phyloP scores from a whole-genome alignment of 2,797 vertebrate species.

The Gouania willdenowi region DNA sequence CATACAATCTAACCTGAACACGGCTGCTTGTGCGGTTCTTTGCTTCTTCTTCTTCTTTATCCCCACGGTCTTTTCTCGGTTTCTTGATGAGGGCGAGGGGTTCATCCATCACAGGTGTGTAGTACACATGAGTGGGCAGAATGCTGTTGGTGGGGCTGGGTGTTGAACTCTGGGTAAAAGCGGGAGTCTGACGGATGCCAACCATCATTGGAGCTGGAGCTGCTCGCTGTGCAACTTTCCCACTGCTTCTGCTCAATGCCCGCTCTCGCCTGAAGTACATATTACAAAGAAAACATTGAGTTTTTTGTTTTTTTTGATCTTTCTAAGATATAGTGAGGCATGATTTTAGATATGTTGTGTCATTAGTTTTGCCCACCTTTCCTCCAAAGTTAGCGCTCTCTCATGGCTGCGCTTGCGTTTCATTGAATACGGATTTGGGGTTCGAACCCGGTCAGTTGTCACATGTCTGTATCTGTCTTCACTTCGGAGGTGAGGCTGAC shows the following conservation, averaged over 20 bases:
- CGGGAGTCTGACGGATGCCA: conserved; percentile 64
- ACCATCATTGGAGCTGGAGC: conserved; percentile 19
- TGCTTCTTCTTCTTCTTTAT: conserved; percentile 50
- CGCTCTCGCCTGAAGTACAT: conserved; percentile 74
- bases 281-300: not conserved
- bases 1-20: conserved; percentile 66
- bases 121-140: conserved; percentile 63
- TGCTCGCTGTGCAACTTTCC: conserved; percentile 46
- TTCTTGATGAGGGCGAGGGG: conserved; percentile 81
- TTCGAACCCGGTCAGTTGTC: conserved; percentile 64
- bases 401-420: conserved; percentile 75
- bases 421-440: conserved; percentile 59
- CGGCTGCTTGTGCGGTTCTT: conserved; percentile 46
- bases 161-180: conserved; percentile 69
- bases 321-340: too few relatives aligned
- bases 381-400: conserved; percentile 68
- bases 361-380: conserved; percentile 61
- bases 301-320: not conserved
- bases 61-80: conserved; percentile 65
- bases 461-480: conserved; percentile 77
- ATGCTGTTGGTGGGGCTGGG: conserved; percentile 68
- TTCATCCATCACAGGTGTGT: conserved; percentile 73
- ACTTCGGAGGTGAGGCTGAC: conserved; percentile 75
- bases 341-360: too few relatives aligned
- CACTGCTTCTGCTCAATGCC: conserved; percentile 61